Evolutionary conservation across 2,797 vertebrate species (phyloP), one percentile per base, ranked within the genome.

Genomic region (Phalloptychus januarius): DNA sequence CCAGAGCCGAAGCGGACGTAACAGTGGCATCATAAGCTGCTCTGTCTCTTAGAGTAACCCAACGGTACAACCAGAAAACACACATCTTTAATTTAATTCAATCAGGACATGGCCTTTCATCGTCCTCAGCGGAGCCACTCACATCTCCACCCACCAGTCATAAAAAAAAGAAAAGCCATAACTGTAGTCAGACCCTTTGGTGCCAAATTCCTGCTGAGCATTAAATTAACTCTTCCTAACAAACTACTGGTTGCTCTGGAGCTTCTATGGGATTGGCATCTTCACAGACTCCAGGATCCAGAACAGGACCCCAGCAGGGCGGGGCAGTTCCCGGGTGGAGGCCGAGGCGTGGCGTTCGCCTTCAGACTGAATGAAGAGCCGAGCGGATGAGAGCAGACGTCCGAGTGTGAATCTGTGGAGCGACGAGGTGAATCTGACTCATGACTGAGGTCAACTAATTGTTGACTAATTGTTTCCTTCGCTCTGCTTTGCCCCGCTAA

Each of bases 181-280:
- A 79, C 78, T 75, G 69, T 46, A 82, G 72, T 76, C 38, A 18
- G 81, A 81, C 71, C 48, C 79, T 75, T 83, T 10, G 79, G 84
- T 50, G 56, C 78, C 88, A 87, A 74, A 89, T 82, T 85, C 87
- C 89, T 79, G 86, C 80, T 77, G 87, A 83, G 91, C 87, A 85
- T 82, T 81, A 84, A 86, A 91, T 88, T 70, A 89, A 88, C 77
- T 88, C 77, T 81, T 90, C 31, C 80, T 87, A 89, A 92, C 83
- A 88, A 90, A 83, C 77, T 76, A 75, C 72, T 5, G 31, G 86
- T 82, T 87, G 79, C 85, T 81, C 38, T 11, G 81, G 79, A 82
- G 84, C 71, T 45, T 79, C 67, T 44, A 2, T 18, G 45, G 63
- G 12, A 79, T 79, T 48, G 78, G 78, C 74, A 74, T 6, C 52